Conservation (phyloP, 2,113 vertebrate genomes). For the Ovis aries region ARS-UI_Ramb_v3.0 NC_056076.1:1706501-1707000, state of each 20-base stretch:
- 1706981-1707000: background rate
- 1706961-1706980: background rate
- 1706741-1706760: background rate
- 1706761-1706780: too few relatives aligned
- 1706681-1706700: background rate
- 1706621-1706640: too few relatives aligned
- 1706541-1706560: background rate
- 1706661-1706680: background rate
- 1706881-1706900: accelerated
- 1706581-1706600: background rate
- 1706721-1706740: background rate
- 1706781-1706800: background rate
- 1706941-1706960: background rate
- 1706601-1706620: background rate
- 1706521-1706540: background rate
- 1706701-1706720: background rate
- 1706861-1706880: accelerated
- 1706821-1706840: background rate
- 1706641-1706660: background rate
- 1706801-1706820: background rate
- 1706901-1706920: accelerated
- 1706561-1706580: background rate
- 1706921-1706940: accelerated
- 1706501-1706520: background rate
- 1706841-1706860: accelerated